These are phyloP conservation scores for Strix occidentalis DNA, from an alignment of 2,797 vertebrate genomes.

Conservation along the genomic window DNA sequence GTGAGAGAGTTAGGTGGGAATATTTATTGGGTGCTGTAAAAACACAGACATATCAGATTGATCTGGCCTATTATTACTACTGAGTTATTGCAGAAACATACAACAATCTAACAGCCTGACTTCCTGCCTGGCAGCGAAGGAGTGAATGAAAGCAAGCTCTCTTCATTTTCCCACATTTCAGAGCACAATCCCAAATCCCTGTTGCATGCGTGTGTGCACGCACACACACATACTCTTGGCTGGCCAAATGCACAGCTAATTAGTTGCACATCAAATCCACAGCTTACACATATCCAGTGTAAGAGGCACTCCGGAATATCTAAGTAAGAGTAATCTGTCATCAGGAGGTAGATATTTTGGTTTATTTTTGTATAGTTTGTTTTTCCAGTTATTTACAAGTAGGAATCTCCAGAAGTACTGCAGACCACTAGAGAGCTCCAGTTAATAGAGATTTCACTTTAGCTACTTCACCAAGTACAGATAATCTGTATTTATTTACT, in stretches of 20 bases:
- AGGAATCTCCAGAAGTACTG: background rate
- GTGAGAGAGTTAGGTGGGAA: background rate
- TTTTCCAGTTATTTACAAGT: slow-evolving; percentile 38
- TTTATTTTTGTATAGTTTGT: slow-evolving; percentile 28
- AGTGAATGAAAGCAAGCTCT: background rate
- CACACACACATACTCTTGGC: background rate
- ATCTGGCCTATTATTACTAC: slow-evolving; percentile 10
- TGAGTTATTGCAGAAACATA: slow-evolving; percentile 27
- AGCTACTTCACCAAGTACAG: background rate
- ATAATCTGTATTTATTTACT: background rate
- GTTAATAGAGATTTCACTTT: slow-evolving; percentile 1
- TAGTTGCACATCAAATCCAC: background rate
- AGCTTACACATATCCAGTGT: background rate
- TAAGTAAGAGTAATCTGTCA: background rate
- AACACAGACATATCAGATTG: background rate
- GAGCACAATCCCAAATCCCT: background rate
- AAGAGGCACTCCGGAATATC: background rate
- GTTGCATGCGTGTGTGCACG: fast-evolving
- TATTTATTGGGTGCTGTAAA: slow-evolving; percentile 32
- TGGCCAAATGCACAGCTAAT: background rate
- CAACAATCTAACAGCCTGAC: slow-evolving; percentile 1
- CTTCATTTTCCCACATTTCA: slow-evolving; percentile 33
- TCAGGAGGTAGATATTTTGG: background rate
- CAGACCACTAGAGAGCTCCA: background rate
- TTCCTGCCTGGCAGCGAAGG: background rate